phyloP scores from a whole-genome alignment of 2,888 invertebrate genomes.

The Gonocerus acuteangulatus region DNA sequence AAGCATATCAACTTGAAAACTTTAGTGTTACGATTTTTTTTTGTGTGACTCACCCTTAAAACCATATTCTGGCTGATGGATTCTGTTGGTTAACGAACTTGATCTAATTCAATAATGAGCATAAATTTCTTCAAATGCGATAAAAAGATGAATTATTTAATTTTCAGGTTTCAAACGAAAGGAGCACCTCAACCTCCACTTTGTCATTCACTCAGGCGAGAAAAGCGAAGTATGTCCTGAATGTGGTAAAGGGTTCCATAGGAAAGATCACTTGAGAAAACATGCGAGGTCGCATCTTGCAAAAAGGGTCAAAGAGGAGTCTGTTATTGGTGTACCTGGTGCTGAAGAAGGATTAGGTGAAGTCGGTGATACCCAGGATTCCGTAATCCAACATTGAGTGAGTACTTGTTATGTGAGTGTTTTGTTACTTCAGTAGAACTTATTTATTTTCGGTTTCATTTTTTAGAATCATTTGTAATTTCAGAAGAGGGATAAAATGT shows the following conservation, averaged over 20 bases:
- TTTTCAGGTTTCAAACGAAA: constrained; percentile 60
- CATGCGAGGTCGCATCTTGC: constrained; percentile 70
- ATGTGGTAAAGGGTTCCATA: constrained; percentile 73
- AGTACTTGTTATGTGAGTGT: not conserved
- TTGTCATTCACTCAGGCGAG: constrained; percentile 75
- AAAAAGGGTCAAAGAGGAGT: constrained; percentile 64
- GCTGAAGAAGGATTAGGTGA: constrained; percentile 35
- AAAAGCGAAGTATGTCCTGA: constrained; percentile 70
- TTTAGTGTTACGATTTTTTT: no score
- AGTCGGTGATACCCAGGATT: constrained; percentile 10
- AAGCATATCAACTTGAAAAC: no score
- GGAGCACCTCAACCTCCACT: constrained; percentile 74
- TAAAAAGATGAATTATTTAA: no score
- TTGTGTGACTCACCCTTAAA: no score
- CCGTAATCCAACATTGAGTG: constrained; percentile 19
- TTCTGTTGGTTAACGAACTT: no score
- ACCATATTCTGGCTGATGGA: no score
- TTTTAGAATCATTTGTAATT: no score
- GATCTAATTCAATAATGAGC: no score
- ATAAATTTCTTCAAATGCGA: no score
- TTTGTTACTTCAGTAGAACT: not conserved
- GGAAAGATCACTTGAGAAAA: constrained; percentile 73
- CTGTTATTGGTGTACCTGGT: constrained; percentile 15
- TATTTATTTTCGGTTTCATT: no score
- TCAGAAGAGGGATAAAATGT: no score